These are phyloP conservation scores for Eclectus roratus DNA, from an alignment of 2,113 vertebrate genomes.

Conservation along the genomic window DNA sequence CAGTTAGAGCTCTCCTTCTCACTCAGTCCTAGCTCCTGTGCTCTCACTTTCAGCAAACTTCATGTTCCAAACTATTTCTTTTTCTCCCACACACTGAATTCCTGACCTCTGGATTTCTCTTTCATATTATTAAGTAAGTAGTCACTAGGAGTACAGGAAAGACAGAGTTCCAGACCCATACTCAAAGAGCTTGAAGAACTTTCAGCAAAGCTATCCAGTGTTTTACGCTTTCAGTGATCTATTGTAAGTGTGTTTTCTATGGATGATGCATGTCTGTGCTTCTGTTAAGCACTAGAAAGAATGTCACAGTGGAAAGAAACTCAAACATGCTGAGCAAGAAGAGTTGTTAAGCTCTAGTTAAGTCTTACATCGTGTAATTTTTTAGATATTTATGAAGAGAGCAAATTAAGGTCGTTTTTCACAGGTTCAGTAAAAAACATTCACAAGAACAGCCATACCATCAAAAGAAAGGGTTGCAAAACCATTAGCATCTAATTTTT, in stretches of 20 bases:
- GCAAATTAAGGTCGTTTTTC: not conserved
- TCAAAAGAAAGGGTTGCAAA: not conserved
- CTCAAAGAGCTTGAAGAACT: not conserved
- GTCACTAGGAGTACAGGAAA: not conserved
- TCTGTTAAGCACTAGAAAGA: not conserved
- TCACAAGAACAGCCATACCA: not conserved
- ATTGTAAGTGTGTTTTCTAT: not conserved
- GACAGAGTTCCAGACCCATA: not conserved
- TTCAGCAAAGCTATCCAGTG: not conserved
- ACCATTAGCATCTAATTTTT: not conserved
- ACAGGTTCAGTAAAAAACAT: not conserved
- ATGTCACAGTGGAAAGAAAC: not conserved
- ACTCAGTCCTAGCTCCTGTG: not conserved
- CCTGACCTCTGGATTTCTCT: not conserved
- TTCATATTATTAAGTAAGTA: not conserved
- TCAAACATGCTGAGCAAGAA: not conserved
- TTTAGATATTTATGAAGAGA: not conserved
- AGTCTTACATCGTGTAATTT: not conserved
- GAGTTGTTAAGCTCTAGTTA: not conserved
- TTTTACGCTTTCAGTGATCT: not conserved
- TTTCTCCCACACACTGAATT: not conserved
- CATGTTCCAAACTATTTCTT: rapidly evolving
- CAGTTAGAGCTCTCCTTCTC: not conserved
- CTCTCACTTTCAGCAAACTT: not conserved
- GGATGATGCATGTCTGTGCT: not conserved